These are phyloP conservation scores for Drosophila bunnanda DNA, from an alignment of 2,888 invertebrate genomes.

Conservation along the genomic window DNA sequence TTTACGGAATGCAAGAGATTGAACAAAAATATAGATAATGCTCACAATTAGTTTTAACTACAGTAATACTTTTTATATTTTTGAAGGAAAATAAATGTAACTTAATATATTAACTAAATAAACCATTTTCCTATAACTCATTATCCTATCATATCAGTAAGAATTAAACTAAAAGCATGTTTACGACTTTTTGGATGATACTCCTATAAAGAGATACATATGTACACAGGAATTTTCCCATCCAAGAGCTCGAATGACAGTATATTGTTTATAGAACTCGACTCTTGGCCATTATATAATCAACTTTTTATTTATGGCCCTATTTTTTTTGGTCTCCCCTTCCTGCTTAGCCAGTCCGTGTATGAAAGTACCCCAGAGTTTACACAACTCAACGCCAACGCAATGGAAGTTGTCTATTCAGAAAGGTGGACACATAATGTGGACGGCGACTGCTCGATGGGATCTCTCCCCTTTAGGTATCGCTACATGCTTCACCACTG, in stretches of 20 bases:
- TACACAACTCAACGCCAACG: slow-evolving; percentile 28
- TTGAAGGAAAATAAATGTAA: no score
- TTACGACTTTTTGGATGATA: not conserved
- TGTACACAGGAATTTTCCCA: not conserved
- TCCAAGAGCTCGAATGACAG: not conserved
- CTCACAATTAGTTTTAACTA: not conserved
- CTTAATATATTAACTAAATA: no score
- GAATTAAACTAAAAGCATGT: not conserved
- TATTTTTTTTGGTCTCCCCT: slow-evolving; percentile 14
- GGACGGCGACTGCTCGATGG: slow-evolving; percentile 3
- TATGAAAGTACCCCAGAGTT: not conserved
- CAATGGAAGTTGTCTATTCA: slow-evolving; percentile 40
- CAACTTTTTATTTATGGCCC: slow-evolving; percentile 26
- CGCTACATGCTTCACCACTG: slow-evolving; percentile 5
- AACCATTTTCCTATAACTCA: no score
- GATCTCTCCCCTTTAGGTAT: slow-evolving; percentile 12
- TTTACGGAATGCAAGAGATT: not conserved
- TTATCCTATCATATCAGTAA: no score
- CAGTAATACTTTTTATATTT: no score
- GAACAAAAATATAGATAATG: not conserved
- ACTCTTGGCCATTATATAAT: slow-evolving; percentile 12
- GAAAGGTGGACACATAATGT: slow-evolving; percentile 34
- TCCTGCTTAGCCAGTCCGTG: not conserved
- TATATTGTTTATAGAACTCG: slow-evolving; percentile 8
- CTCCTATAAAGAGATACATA: not conserved